Evolutionary conservation across 2,888 invertebrate genomes (phyloP).

Genomic region (Nipponacmea schrenckii): DNA sequence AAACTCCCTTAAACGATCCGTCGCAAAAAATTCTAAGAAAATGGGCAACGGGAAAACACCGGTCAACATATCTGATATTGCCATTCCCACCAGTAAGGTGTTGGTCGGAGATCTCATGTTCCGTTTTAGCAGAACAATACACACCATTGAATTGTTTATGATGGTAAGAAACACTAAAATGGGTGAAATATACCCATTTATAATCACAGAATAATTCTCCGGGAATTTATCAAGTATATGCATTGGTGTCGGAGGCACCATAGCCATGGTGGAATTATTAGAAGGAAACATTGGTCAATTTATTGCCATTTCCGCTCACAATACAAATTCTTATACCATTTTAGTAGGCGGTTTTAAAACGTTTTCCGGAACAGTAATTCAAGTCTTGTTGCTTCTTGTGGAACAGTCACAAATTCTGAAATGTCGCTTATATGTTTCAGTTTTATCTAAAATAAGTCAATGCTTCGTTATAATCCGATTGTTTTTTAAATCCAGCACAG

Average conservation of each 20-base stretch:
- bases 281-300: not conserved
- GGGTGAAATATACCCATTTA: constrained; percentile 85
- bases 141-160: constrained; percentile 90
- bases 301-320: too few species aligned
- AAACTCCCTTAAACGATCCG: constrained; percentile 86
- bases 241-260: not conserved
- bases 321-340: too few species aligned
- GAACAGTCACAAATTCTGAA: too few species aligned
- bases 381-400: too few species aligned
- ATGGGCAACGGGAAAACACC: constrained; percentile 71
- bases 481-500: too few species aligned
- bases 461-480: too few species aligned
- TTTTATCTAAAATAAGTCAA: too few species aligned
- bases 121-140: constrained; percentile 86
- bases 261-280: not conserved
- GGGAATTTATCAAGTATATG: constrained; percentile 25
- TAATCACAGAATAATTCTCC: constrained; percentile 65
- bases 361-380: too few species aligned
- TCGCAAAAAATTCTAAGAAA: constrained; percentile 90
- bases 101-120: constrained; percentile 94
- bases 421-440: too few species aligned
- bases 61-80: constrained; percentile 92
- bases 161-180: constrained; percentile 86
- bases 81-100: constrained; percentile 94
- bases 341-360: too few species aligned